Percentiles rank a stretch among this genome's conserved stretches.
Evolutionary conservation across 2,888 invertebrate species (phyloP).

Genomic region (Meloe dianella): DNA sequence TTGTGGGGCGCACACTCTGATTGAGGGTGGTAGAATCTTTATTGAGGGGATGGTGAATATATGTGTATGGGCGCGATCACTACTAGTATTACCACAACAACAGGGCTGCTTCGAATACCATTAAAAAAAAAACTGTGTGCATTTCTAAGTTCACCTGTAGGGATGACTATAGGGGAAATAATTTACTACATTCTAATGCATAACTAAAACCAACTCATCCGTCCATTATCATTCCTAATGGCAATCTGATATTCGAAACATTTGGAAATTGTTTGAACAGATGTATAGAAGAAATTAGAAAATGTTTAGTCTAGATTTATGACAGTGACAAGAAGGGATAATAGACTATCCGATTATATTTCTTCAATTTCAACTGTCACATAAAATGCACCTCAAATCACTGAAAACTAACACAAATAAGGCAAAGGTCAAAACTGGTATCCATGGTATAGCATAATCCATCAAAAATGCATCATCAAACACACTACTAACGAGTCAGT

Average conservation of each 20-base stretch:
- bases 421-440: background rate
- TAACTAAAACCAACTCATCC: background rate
- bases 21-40: conserved; percentile 29
- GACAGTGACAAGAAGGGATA: background rate
- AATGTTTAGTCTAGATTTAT: conserved; percentile 8
- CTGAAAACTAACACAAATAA: background rate
- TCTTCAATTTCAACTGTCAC: background rate
- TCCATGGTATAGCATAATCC: background rate
- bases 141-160: conserved; percentile 18
- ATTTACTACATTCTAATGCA: background rate
- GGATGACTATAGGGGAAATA: conserved; percentile 9
- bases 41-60: conserved; percentile 19
- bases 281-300: background rate
- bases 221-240: background rate
- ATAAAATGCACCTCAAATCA: background rate
- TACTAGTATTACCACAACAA: conserved; percentile 2
- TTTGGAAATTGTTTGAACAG: conserved; percentile 7
- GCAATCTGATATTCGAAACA: background rate
- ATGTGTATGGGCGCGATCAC: conserved; percentile 22
- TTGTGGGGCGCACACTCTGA: conserved; percentile 40
- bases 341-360: background rate
- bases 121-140: background rate
- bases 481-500: background rate
- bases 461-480: background rate
- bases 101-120: conserved; percentile 10